Evolutionary conservation across 2,888 invertebrate species (phyloP), one percentile per base, ranked within the genome.

Genomic region (Seira ritae): DNA sequence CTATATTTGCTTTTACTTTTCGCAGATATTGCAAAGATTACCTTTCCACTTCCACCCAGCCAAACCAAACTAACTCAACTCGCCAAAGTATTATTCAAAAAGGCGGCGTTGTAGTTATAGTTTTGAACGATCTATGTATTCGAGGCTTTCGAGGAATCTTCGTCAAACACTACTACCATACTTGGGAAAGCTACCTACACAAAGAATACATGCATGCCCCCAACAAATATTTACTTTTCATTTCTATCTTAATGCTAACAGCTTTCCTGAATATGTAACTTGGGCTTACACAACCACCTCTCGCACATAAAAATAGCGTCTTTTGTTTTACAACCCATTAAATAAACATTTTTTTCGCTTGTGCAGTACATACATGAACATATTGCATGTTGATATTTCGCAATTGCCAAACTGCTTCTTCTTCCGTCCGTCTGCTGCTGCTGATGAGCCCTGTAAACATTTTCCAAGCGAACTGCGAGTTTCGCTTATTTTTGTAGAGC

Each of bases 271-370:
- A 42, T 42, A 42, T 42, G 42, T 42, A 42, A 42, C 42, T 42
- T 6, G 42, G 42, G 42, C 42, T 42, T 42, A 42, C 42, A 42
- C 42, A 42, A 42, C 42, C 6, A n/a, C n/a, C n/a, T n/a, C n/a
- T 42, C 12, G 12, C 42, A 42, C 42, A 42, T 42, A 12, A 12
- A 42, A 42, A 12, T 42, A 42, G 42, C 42, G 6, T 42, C 42
- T 42, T 42, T 42, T 42, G 42, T 42, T 73, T 80, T 80, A 68
- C 73, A 73, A 69, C 15, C 80, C 80, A 80, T 80, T 80, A 80
- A 74, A 80, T 68, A 74, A 67, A 62, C 60, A 80, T 73, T 80
- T 80, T n/a, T n/a, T 46, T n/a, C 42, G 6, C 42, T 42, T 42
- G 42, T 42, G 42, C 42, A 42, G n/a, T n/a, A n/a, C n/a, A n/a